phyloP scores from a whole-genome alignment of 1,140 invertebrate species.

The Gonioctena quinquepunctata region DNA sequence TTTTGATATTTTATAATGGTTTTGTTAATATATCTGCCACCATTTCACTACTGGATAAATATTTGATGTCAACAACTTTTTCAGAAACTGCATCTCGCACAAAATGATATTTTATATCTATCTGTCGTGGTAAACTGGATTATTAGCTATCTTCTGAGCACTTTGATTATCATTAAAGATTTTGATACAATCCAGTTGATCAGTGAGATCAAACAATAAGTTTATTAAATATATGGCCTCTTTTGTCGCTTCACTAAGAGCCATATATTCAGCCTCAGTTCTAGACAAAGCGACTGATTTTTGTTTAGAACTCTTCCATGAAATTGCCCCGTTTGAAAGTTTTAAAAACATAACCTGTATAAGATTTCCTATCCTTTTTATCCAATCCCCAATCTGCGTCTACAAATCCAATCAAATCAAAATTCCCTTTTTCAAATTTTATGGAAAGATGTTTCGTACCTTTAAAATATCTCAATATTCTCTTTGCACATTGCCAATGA shows the following conservation, averaged over 20 bases:
- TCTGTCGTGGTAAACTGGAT: constrained; percentile 37
- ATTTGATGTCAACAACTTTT: not conserved
- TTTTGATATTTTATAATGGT: not conserved
- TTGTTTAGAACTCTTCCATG: constrained; percentile 50
- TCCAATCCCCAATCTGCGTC: constrained; percentile 55
- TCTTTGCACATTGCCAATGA: constrained; percentile 55
- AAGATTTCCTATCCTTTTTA: constrained; percentile 43
- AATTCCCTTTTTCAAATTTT: constrained; percentile 15
- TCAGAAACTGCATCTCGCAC: constrained; percentile 32
- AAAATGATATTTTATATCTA: constrained; percentile 50
- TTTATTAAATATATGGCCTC: constrained; percentile 50
- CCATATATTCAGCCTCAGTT: constrained; percentile 55
- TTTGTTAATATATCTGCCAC: constrained; percentile 9
- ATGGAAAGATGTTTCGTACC: constrained; percentile 44
- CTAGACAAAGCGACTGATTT: constrained; percentile 48
- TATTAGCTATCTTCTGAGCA: constrained; percentile 39
- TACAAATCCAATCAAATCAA: constrained; percentile 47
- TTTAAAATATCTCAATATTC: constrained; percentile 53
- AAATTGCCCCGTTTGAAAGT: constrained; percentile 37
- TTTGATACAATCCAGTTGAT: constrained; percentile 22
- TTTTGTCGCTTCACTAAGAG: constrained; percentile 39
- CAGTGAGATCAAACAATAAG: constrained; percentile 39
- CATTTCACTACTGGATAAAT: constrained; percentile 3
- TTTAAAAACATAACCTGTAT: constrained; percentile 50
- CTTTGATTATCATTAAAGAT: constrained; percentile 43